Evolutionary conservation across 1,140 invertebrate species (phyloP), one percentile per base, ranked within the genome.

Genomic region (Prorops nasuta): DNA sequence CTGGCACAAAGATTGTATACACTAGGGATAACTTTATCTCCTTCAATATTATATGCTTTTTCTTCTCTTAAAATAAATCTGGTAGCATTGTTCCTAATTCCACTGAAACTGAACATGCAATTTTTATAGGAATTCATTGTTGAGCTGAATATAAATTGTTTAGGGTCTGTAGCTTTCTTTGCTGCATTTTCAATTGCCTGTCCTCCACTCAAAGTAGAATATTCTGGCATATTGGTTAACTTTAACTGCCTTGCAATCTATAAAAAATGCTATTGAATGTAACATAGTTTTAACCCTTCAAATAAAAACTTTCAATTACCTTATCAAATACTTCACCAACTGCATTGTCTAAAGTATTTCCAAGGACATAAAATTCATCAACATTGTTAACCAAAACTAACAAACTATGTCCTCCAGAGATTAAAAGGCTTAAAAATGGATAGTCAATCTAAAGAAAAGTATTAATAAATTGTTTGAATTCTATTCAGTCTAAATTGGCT

Each of bases 301-400:
- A 59, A 57, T 42, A 41, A 8, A 18, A 32, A n/a, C 2, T 38
- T 32, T 16, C 15, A 32, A 18, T 56, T 67, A 89, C 88, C 79
- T 97, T 97, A 71, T 98, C 94, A 60, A 94, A 84, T 3, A 86
- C 81, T 80, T 97, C 93, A 40, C 96, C 96, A 18, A 94, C 94
- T 37, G 95, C 84, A 80, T 91, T 86, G 78, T 98, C 93, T 15
- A 88, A 53, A 28, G 81, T 83, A 54, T 85, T 74, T 3, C 95
- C 95, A 9, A 98, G 78, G 31, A 94, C 71, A 9, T 86, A 72
- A 79, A 95, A 95, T 31, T 90, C 80, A 50, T 90, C 80, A 15
- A 94, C 80, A 66, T 80, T 81, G 67, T 86, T 79, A 2, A 86
- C 93, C 14, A 97, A 63, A 31, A 86, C 85, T 44, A 98, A 66